Conservation (phyloP, 2,797 vertebrate genomes). For the Sebastes glaucus region DNA sequence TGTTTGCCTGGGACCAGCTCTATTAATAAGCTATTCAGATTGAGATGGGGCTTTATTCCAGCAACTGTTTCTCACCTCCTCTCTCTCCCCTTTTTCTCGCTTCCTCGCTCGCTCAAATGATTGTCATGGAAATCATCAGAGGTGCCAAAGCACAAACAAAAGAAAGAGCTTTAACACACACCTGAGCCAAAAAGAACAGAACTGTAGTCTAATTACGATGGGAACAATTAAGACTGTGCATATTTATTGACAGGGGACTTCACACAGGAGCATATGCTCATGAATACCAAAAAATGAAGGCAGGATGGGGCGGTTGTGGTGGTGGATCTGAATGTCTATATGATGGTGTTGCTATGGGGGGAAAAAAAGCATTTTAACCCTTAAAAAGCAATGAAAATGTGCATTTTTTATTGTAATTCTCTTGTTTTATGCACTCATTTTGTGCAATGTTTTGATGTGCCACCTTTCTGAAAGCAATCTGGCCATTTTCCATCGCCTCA, state of each 20-base stretch:
- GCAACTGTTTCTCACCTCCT: constrained; percentile 77
- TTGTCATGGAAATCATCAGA: constrained; percentile 84
- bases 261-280: constrained; percentile 81
- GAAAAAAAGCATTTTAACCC: background rate
- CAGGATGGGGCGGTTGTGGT: constrained; percentile 13
- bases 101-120: constrained; percentile 67
- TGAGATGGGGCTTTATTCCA: constrained; percentile 77
- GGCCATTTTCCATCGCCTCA: constrained; percentile 2
- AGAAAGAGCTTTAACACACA: constrained; percentile 74
- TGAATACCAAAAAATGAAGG: constrained; percentile 72
- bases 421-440: background rate
- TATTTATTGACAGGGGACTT: constrained; percentile 82
- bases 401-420: background rate
- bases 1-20: constrained; percentile 79
- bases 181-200: constrained; percentile 81
- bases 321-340: constrained; percentile 39
- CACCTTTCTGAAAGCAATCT: background rate
- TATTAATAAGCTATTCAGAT: constrained; percentile 84
- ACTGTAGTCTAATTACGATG: constrained; percentile 78
- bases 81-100: constrained; percentile 40
- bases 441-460: background rate
- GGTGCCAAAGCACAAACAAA: constrained; percentile 79
- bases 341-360: constrained; percentile 8
- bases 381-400: background rate
- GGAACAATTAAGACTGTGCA: constrained; percentile 79